phyloP scores from a whole-genome alignment of 1,140 invertebrate species.

The Tachypleus tridentatus region DNA sequence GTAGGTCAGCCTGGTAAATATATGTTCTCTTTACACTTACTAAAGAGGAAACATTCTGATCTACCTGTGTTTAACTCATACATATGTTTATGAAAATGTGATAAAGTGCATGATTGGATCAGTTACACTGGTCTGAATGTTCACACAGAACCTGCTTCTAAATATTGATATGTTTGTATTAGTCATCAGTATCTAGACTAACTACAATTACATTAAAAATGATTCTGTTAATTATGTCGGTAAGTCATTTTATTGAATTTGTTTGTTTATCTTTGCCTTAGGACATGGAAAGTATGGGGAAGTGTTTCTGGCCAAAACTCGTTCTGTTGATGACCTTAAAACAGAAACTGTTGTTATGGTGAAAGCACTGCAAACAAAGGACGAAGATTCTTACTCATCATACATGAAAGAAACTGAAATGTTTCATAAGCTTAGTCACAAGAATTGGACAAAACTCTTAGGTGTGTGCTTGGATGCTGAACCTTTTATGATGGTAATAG shows the following conservation, averaged over 20 bases:
- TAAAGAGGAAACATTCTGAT: too few species aligned
- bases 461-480: conserved; percentile 70
- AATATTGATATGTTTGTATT: too few species aligned
- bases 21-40: conserved; percentile 3
- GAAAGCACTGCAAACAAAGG: conserved; percentile 59
- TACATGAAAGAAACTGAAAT: conserved; percentile 79
- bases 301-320: conserved; percentile 59
- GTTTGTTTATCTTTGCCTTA: conserved; percentile 19
- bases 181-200: too few species aligned
- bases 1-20: conserved; percentile 29
- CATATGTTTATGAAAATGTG: too few species aligned
- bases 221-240: not conserved
- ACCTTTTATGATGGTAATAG: conserved; percentile 76
- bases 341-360: conserved; percentile 47
- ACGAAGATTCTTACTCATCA: conserved; percentile 60
- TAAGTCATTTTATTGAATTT: not conserved
- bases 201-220: too few species aligned
- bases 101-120: too few species aligned
- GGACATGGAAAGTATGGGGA: conserved; percentile 85
- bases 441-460: conserved; percentile 60
- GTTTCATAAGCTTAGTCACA: conserved; percentile 62
- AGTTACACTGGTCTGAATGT: too few species aligned
- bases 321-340: conserved; percentile 23
- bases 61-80: too few species aligned
- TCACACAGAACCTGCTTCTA: too few species aligned